These are phyloP conservation scores for Acrocyrtus sp. DNA, from an alignment of 2,888 invertebrate genomes.

Conservation along the genomic window DNA sequence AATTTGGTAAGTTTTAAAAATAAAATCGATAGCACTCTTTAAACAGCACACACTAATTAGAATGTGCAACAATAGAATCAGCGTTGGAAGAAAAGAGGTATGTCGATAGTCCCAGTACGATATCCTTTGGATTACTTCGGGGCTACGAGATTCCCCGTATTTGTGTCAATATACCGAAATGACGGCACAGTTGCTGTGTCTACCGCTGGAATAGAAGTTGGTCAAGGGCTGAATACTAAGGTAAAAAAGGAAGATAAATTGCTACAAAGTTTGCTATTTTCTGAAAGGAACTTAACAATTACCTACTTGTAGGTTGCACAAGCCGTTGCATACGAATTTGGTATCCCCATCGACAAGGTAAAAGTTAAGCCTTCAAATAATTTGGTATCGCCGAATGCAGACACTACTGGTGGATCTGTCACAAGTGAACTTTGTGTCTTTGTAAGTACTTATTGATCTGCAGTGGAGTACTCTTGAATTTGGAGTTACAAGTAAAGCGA, in stretches of 20 bases:
- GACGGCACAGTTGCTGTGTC: slow-evolving; percentile 68
- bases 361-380: slow-evolving; percentile 65
- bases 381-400: slow-evolving; percentile 64
- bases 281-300: neutral
- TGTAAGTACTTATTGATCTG: too few relatives aligned
- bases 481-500: too few relatives aligned
- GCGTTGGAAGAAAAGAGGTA: slow-evolving; percentile 62
- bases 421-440: slow-evolving; percentile 65
- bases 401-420: slow-evolving; percentile 65
- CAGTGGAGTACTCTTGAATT: too few relatives aligned
- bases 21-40: too few relatives aligned
- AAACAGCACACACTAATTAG: too few relatives aligned
- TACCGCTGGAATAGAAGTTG: slow-evolving; percentile 69
- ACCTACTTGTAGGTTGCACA: slow-evolving; percentile 66
- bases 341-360: slow-evolving; percentile 65
- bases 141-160: slow-evolving; percentile 68
- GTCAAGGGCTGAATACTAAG: slow-evolving; percentile 87
- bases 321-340: slow-evolving; percentile 66
- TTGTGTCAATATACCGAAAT: slow-evolving; percentile 71
- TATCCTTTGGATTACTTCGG: slow-evolving; percentile 71
- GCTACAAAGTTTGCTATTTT: neutral
- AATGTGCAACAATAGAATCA: too few relatives aligned
- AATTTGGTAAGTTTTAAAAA: slow-evolving; percentile 70
- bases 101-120: slow-evolving; percentile 63
- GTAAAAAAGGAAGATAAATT: slow-evolving; percentile 64